Base-by-base conservation (phyloP, 2,797 vertebrate species). In the Chlorospingus semifuscus region DNA sequence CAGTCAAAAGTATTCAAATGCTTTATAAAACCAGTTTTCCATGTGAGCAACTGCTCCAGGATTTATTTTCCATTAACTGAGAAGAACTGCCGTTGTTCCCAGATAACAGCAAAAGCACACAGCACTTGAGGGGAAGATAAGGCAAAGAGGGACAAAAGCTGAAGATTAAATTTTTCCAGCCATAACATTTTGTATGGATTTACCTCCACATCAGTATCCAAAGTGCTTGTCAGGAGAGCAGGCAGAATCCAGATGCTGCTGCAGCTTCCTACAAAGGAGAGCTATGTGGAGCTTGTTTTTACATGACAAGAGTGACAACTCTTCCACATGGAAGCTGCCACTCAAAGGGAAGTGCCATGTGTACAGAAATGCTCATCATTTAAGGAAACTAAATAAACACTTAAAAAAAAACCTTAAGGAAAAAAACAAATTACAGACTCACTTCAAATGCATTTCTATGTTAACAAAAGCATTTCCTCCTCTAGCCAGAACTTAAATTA, bases 111-210 rank as follows among this genome's bases (percentile, higher is more conserved):
- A 52, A 60, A 80, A 68, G 64, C 76, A 55, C 82, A 34, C 32
- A 37, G 71, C 29, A 20, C 60, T 68, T 77, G 36, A 42, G 56
- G 21, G 34, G 37, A 66, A 57, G 74, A 47, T 41, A 57, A 0
- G 65, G 75, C 36, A 63, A 6, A 61, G 60, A 47, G 30, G 34
- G 46, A 94, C 56, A 83, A 87, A 80, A 88, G 46, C 32, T 52
- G 59, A 52, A 72, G 46, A 69, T 83, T 56, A 60, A 83, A 50
- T 72, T 82, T 82, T 57, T 15, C 13, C 47, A 72, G 70, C 36
- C 11, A 3, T 46, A 47, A 10, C 29, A 30, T 66, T 81, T 68
- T 30, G 16, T 56, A 26, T 30, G 47, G 10, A 14, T 87, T 81
- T 46, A 50, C 46, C 22, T 52, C 44, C 41, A 26, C 46, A 18